Evolutionary conservation across 2,888 invertebrate species (phyloP), one percentile per base, ranked within the genome.

Genomic region (Nycteola revayana): DNA sequence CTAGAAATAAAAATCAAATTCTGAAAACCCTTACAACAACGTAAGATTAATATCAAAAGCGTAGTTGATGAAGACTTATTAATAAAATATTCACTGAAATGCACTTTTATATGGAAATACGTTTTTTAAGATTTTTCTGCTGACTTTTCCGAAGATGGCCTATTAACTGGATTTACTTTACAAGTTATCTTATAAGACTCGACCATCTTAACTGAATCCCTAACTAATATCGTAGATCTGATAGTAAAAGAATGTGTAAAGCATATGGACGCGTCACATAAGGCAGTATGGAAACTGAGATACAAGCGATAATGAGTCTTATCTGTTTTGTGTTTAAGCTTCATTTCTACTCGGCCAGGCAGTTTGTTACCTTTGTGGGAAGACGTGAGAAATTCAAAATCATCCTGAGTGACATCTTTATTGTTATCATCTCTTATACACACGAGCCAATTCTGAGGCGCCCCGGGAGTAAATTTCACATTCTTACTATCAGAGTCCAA

Each of bases 381-480:
- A 21, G 81, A 76, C n/a, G 59, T 69, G 2, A 84, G 53, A 49
- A 85, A 87, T 10, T 84, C 84, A 32, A 88, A 88, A 25, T 86
- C 82, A 2, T 84, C 80, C 1, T 57, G 42, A 0, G 88, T 87
- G 0, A 86, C 86, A 22, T 88, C 86, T 25, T 50, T 75, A 9
- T 75, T 76, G 11, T 60, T 62, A 3, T 79, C 79, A 25, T 87
- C 84, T 6, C 85, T 60, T 1, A 90, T 68, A 39, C 77, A 82
- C 0, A 91, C 56, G 7, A 70, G 60, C 91, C 91, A 91, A 32
- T 83, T 85, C 57, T 91, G 91, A 0, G 90, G 90, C 26, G 91
- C 91, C 7, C 90, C 89, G 0, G 83, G 73, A 3, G 90, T 90
- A 37, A 91, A 87, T 57, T 90, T 90, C 0, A 91, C 82, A 31